These are phyloP conservation scores for Eupsittula cactorum DNA, from an alignment of 2,113 vertebrate species.

Conservation along the genomic window DNA sequence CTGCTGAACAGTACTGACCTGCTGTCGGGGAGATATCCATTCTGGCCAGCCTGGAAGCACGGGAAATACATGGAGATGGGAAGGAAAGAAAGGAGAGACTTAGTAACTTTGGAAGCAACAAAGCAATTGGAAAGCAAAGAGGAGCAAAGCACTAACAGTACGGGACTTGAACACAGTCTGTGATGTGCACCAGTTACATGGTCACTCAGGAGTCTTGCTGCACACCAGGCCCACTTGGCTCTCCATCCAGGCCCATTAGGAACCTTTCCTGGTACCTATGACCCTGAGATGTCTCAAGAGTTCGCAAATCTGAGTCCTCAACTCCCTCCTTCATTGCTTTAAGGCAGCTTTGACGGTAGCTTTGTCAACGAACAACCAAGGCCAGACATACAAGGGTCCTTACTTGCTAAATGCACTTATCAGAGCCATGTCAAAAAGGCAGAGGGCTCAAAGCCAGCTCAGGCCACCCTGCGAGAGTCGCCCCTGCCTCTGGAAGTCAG, in stretches of 20 bases:
- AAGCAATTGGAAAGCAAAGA: neutral
- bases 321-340: neutral
- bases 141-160: neutral
- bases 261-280: neutral
- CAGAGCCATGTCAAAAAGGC: neutral
- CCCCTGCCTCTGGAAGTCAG: neutral
- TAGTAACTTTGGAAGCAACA: neutral
- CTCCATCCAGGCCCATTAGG: neutral
- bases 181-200: neutral
- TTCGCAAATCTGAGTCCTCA: neutral
- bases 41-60: conserved; percentile 91
- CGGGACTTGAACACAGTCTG: neutral
- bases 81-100: conserved; percentile 68
- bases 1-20: conserved; percentile 83
- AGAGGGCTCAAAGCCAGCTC: neutral
- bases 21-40: conserved; percentile 95
- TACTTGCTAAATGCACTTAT: neutral
- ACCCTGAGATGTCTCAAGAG: neutral
- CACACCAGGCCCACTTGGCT: neutral
- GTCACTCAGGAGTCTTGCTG: neutral
- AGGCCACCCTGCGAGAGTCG: neutral
- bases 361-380: neutral
- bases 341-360: neutral
- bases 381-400: neutral
- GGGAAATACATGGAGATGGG: neutral